Conservation (phyloP, 2,888 invertebrate species). For the Eulithis testata region DNA sequence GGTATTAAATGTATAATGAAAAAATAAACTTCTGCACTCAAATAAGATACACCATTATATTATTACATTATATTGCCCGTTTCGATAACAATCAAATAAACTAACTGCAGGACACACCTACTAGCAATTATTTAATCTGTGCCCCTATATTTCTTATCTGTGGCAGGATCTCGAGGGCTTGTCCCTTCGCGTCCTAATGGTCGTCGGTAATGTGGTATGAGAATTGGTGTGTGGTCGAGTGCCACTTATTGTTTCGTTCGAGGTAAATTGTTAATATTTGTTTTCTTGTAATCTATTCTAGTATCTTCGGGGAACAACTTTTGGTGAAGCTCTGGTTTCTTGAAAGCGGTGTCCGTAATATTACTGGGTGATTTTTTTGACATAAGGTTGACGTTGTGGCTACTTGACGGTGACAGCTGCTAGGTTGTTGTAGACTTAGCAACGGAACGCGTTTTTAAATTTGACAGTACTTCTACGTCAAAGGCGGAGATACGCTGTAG, state of each 20-base stretch:
- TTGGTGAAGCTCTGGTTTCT: neutral
- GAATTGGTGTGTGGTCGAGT: slow-evolving; percentile 35
- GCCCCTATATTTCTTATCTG: slow-evolving; percentile 33
- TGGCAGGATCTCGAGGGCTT: slow-evolving; percentile 35
- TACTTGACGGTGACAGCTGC: no score
- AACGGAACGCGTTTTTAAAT: no score
- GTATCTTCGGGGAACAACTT: neutral
- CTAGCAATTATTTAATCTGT: slow-evolving; percentile 29
- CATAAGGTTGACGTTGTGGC: no score
- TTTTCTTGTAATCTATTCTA: neutral
- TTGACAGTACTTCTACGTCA: no score
- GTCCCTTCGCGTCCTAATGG: slow-evolving; percentile 30
- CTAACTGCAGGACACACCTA: slow-evolving; percentile 28
- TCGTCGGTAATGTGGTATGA: slow-evolving; percentile 22
- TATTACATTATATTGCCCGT: neutral
- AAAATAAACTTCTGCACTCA: neutral
- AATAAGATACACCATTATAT: neutral
- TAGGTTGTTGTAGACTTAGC: no score
- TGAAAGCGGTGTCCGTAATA: neutral
- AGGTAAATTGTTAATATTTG: neutral
- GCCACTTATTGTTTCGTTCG: slow-evolving; percentile 1
- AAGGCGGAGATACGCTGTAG: no score
- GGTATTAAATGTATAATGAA: neutral
- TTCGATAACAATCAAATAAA: slow-evolving; percentile 4
- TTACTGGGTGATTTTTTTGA: neutral